Evolutionary conservation across 2,888 invertebrate genomes (phyloP), one percentile per base, ranked within the genome.

Genomic region (Anticlea derivata): DNA sequence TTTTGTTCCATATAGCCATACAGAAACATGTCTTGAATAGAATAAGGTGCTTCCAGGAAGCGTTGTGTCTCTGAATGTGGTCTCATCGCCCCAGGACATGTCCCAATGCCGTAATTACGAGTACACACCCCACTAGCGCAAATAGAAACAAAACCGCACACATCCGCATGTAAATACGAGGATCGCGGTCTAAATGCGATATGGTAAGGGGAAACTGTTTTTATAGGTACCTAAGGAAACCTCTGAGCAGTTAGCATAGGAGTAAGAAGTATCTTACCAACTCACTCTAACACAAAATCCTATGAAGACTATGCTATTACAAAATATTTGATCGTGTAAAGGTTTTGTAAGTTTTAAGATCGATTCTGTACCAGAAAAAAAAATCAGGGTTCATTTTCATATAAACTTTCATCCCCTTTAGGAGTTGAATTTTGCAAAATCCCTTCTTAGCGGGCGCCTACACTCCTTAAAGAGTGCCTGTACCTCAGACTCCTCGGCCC

Each of bases 61-160:
- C 22, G 29, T 55, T 78, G 67, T 60, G 45, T 75, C 75, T 50
- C 35, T 55, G 70, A 66, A 64, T 77, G 86, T 65, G 84, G 83
- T 80, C 73, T 62, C 73, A 57, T 70, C 73, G 79, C 82, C 79
- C 71, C 74, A 79, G 78, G 82, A 80, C 76, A 73, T 78, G 83
- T 87, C 84, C 84, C 82, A 70, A 76, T 75, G 78, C 81, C 79
- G 86, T 88, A 87, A 89, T 89, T 87, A 88, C 86, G 82, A 75
- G 75, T 79, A 80, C 76, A 84, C 82, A 84, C 81, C 82, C 82
- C 77, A 78, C 78, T 74, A 77, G 75, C 66, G 82, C 83, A 87
- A 86, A 87, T 82, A 84, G 83, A 81, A 84, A 86, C 85, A 83
- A 87, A 86, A 84, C 86, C 87, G 67, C 83, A 81, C 75, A 75